A percentile compares a stretch with the other conserved stretches of the same genome.
These are phyloP conservation scores for Dolichallabes microphthalmus DNA, from an alignment of 2,113 vertebrate species.

Conservation along the genomic window DNA sequence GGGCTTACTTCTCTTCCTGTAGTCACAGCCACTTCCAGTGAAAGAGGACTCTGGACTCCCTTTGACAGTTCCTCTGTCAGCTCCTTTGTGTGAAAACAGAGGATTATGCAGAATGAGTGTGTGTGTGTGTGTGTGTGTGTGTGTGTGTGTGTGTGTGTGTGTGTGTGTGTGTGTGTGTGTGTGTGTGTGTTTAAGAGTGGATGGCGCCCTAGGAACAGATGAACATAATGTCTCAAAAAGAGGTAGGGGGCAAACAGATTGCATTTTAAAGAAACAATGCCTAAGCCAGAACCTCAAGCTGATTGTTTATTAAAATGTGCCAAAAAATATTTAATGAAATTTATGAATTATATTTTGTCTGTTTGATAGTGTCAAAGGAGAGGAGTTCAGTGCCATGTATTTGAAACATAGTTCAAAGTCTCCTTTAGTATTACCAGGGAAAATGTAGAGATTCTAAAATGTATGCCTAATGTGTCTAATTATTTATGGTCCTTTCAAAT, in stretches of 20 bases:
- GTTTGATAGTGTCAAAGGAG: neutral
- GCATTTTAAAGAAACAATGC: slow-evolving; percentile 40
- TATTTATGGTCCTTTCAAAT: neutral
- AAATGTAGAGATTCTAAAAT: neutral
- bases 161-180: slow-evolving; percentile 34
- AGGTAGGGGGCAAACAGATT: slow-evolving; percentile 35
- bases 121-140: slow-evolving; percentile 26
- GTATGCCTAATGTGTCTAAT: neutral
- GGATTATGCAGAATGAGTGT: slow-evolving; percentile 49
- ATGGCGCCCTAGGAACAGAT: slow-evolving; percentile 50
- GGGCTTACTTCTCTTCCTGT: slow-evolving; percentile 10
- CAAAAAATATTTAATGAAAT: slow-evolving; percentile 4
- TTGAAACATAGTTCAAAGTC: neutral
- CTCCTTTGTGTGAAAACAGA: slow-evolving; percentile 10
- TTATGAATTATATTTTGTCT: neutral
- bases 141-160: slow-evolving; percentile 46
- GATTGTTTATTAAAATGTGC: slow-evolving; percentile 26
- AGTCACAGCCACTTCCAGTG: slow-evolving; percentile 13
- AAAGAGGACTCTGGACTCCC: slow-evolving; percentile 29
- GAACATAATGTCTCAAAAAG: slow-evolving; percentile 48
- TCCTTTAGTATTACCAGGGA: neutral
- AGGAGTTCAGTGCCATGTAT: neutral
- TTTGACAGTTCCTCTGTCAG: slow-evolving; percentile 19
- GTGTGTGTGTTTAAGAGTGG: slow-evolving; percentile 47
- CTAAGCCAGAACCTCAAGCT: slow-evolving; percentile 29